Evolutionary conservation across 2,888 invertebrate genomes (phyloP).

Genomic region (Ceratothoa steindachneri): DNA sequence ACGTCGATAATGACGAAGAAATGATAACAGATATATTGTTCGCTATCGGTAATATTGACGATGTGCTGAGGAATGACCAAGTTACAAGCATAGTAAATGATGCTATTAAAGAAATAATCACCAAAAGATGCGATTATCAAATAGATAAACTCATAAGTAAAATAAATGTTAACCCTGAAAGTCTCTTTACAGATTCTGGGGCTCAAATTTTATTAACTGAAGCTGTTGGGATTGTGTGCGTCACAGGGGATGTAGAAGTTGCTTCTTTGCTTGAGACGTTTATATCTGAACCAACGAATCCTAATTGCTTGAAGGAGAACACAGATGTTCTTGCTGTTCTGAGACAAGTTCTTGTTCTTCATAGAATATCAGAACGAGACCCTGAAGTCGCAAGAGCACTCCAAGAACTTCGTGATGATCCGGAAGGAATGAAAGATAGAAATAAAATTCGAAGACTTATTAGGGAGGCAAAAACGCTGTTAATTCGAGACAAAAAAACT

Average conservation of each 20-base stretch:
- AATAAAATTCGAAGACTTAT: constrained; percentile 31
- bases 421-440: constrained; percentile 38
- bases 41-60: constrained; percentile 24
- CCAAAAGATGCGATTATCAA: constrained; percentile 34
- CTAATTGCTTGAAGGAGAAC: constrained; percentile 33
- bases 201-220: constrained; percentile 40
- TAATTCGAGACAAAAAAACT: constrained; percentile 14
- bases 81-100: constrained; percentile 25
- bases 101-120: constrained; percentile 26
- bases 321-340: constrained; percentile 39
- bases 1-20: constrained; percentile 26
- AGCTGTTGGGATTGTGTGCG: constrained; percentile 45
- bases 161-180: constrained; percentile 29
- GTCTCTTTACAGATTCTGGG: constrained; percentile 35
- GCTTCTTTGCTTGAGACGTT: constrained; percentile 40
- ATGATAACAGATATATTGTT: constrained; percentile 26
- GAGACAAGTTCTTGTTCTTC: constrained; percentile 38
- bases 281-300: constrained; percentile 44
- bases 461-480: constrained; percentile 28
- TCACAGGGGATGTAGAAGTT: constrained; percentile 43
- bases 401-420: constrained; percentile 36
- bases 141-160: constrained; percentile 37
- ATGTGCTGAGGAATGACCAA: constrained; percentile 33
- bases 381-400: constrained; percentile 31
- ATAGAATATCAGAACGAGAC: constrained; percentile 37